Percentiles rank a stretch among this genome's conserved stretches.
Evolutionary conservation across 2,113 vertebrate species (phyloP).

Genomic region (Ictidomys tridecemlineatus): DNA sequence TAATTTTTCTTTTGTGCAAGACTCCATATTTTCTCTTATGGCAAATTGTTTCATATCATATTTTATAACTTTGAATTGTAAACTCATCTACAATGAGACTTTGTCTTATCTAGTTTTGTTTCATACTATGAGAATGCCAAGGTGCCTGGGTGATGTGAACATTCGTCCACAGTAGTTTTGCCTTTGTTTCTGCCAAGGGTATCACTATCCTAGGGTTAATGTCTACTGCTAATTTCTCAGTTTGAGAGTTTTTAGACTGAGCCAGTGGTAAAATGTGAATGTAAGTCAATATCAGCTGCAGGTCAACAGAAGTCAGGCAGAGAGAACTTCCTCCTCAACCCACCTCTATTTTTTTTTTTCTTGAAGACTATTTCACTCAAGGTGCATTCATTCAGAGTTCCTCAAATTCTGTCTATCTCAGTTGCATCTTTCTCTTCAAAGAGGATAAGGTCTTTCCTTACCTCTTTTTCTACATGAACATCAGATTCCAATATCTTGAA

Average conservation of each 20-base stretch:
- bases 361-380: background rate
- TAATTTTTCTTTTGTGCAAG: background rate
- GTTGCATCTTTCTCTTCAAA: background rate
- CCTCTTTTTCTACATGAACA: background rate
- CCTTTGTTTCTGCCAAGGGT: background rate
- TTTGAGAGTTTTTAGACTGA: background rate
- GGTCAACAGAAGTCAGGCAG: background rate
- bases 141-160: background rate
- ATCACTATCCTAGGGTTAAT: background rate
- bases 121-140: background rate
- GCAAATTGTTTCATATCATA: background rate
- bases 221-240: background rate
- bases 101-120: background rate
- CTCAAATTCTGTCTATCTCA: background rate
- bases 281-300: background rate
- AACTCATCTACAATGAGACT: background rate
- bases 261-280: background rate
- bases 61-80: background rate
- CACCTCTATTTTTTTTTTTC: background rate
- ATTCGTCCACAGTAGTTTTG: conserved; percentile 11
- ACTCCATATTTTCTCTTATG: background rate
- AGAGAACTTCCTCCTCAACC: background rate
- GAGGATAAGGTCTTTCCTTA: background rate
- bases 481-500: background rate
- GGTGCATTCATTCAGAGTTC: background rate